Evolutionary conservation across 2,888 invertebrate genomes (phyloP), one percentile per base, ranked within the genome.

Genomic region (Volucella bombylans): DNA sequence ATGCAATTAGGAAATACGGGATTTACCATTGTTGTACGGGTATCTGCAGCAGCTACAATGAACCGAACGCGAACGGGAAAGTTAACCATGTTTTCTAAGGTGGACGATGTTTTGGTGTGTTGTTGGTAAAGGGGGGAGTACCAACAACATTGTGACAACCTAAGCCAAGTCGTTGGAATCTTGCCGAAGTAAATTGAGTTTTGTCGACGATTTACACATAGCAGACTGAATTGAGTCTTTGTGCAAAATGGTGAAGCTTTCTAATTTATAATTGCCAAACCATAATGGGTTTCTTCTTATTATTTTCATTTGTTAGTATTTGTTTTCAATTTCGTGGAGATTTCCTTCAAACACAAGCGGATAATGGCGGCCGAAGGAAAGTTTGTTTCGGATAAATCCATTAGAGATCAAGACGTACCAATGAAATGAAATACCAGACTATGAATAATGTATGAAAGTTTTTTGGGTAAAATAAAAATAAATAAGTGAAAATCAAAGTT

Each of bases 1-100:
- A 85, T 85, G 81, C 85, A 85, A 85, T 85, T 85, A 85, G 85
- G 85, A 85, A 85, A 85, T 85, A 81, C 85, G 81, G 85, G 85
- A 85, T 85, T 81, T 81, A 76, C 62, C 59, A 85, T 85, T 85
- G 85, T 85, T 74, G 55, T 73, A 69, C 64, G 31, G 31, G 52
- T 18, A n/a, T 18, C 52, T 49, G 47, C 41, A 23, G 43, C 39
- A 31, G 11, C 78, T 31, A 64, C 47, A 43, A 54, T 61, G 57
- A 31, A 31, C 6, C 6, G 31, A 31, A 31, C 81, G 77, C 76
- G 81, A 64, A 78, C 55, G 55, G 76, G 72, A 81, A 76, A 72
- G 81, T 85, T 76, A 85, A 85, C 76, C 81, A 81, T 81, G 76
- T 64, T 77, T 69, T 76, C 77, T 72, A 77, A 64, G 52, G 64